These are phyloP conservation scores for Hirudo medicinalis DNA, from an alignment of 1,140 invertebrate genomes.

Conservation along the genomic window DNA sequence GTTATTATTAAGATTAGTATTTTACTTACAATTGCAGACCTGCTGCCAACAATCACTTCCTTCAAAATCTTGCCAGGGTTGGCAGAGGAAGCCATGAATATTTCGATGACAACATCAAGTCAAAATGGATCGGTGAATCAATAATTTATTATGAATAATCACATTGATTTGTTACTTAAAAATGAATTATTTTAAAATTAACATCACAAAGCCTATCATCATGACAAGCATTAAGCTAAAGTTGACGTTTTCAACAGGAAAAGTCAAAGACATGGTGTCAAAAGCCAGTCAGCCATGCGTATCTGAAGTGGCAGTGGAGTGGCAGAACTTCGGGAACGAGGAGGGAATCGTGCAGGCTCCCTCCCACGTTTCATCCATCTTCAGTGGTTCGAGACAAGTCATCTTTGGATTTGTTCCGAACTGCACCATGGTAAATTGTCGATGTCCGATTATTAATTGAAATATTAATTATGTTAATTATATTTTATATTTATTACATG, in stretches of 20 bases:
- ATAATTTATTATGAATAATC: neutral
- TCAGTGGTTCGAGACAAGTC: slow-evolving; percentile 36
- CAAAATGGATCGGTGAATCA: slow-evolving; percentile 32
- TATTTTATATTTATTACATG: too few species aligned
- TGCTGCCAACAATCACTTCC: slow-evolving; percentile 33
- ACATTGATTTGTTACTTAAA: neutral
- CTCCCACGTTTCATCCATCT: slow-evolving; percentile 34
- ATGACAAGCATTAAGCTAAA: too few species aligned
- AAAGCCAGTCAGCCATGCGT: slow-evolving; percentile 35
- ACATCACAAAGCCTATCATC: too few species aligned
- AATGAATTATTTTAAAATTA: too few species aligned
- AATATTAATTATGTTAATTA: too few species aligned
- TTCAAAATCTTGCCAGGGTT: slow-evolving; percentile 32
- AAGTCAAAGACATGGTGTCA: slow-evolving; percentile 29
- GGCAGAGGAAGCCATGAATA: slow-evolving; percentile 34
- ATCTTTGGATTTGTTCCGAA: slow-evolving; percentile 39
- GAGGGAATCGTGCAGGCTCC: slow-evolving; percentile 33
- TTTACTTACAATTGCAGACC: slow-evolving; percentile 25
- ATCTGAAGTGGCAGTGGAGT: slow-evolving; percentile 35
- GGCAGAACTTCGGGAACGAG: slow-evolving; percentile 33
- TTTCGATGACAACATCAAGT: slow-evolving; percentile 35
- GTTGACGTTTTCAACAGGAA: slow-evolving; percentile 21
- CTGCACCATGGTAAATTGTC: slow-evolving; percentile 33
- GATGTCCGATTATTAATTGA: too few species aligned
- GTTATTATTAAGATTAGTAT: too few species aligned